Conservation (phyloP, 2,797 vertebrate genomes). For the Gymnoscopelus braueri region DNA sequence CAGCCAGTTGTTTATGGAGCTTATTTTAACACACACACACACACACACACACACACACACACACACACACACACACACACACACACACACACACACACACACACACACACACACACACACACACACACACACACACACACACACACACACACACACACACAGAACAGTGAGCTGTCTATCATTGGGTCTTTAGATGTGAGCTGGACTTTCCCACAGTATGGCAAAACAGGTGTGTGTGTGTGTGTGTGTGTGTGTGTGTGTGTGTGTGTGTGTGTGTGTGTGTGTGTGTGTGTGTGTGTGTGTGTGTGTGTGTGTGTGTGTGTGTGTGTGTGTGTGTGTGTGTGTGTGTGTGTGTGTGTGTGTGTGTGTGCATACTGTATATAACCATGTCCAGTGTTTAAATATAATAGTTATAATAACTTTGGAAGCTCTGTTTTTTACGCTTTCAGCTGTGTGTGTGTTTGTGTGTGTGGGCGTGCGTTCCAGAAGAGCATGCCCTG, state of each 20-base stretch:
- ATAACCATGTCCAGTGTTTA: too few species aligned
- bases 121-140: neutral
- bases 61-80: neutral
- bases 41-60: neutral
- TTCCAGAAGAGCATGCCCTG: too few species aligned
- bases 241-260: conserved; percentile 1
- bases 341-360: too few species aligned
- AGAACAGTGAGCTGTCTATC: neutral
- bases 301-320: neutral
- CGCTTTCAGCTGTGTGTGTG: conserved; percentile 2
- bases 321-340: neutral
- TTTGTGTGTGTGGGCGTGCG: neutral
- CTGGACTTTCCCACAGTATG: conserved; percentile 13
- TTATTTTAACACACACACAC: too few species aligned
- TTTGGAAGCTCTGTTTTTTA: too few species aligned
- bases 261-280: neutral
- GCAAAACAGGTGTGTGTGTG: neutral
- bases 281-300: conserved; percentile 22
- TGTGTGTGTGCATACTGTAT: too few species aligned
- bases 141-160: neutral
- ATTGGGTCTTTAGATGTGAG: neutral
- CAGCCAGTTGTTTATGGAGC: too few species aligned
- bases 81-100: neutral
- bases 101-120: neutral
- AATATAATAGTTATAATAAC: too few species aligned